Percentiles rank a stretch among this genome's conserved stretches.
phyloP scores from a whole-genome alignment of 1,140 invertebrate species.

The Drosophila hydei region DNA sequence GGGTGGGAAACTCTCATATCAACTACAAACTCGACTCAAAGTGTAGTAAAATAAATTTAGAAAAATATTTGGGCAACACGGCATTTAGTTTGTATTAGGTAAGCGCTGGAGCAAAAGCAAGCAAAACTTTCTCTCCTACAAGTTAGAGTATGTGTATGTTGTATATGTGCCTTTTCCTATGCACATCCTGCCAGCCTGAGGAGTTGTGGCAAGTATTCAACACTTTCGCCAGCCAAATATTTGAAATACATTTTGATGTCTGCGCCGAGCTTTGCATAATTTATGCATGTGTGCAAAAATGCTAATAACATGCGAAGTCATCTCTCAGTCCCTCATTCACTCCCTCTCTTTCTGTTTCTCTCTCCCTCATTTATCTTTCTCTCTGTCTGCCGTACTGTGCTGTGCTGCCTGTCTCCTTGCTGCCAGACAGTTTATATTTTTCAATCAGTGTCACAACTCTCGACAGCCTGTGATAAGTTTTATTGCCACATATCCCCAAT shows the following conservation, averaged over 20 bases:
- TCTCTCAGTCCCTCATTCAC: slow-evolving; percentile 10
- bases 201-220: slow-evolving; percentile 47
- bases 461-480: slow-evolving; percentile 66
- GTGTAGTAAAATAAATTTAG: slow-evolving; percentile 15
- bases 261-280: slow-evolving; percentile 64
- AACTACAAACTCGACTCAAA: slow-evolving; percentile 23
- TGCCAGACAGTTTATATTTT: slow-evolving; percentile 68
- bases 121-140: slow-evolving; percentile 24
- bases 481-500: slow-evolving; percentile 30
- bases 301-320: slow-evolving; percentile 59
- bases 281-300: slow-evolving; percentile 65
- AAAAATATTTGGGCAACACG: slow-evolving; percentile 16
- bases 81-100: slow-evolving; percentile 8
- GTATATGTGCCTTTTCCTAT: slow-evolving; percentile 3
- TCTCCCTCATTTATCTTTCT: background rate
- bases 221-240: slow-evolving; percentile 73
- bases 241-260: slow-evolving; percentile 60
- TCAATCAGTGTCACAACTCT: slow-evolving; percentile 71
- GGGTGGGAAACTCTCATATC: background rate
- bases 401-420: slow-evolving; percentile 26
- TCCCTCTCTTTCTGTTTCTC: background rate
- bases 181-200: slow-evolving; percentile 17
- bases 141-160: background rate
- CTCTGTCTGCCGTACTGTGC: background rate
- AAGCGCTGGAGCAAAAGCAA: slow-evolving; percentile 8